A percentile compares a stretch with the other conserved stretches of the same genome.
Conservation (phyloP, 2,888 invertebrate species). For the Liodrosophila aerea region DNA sequence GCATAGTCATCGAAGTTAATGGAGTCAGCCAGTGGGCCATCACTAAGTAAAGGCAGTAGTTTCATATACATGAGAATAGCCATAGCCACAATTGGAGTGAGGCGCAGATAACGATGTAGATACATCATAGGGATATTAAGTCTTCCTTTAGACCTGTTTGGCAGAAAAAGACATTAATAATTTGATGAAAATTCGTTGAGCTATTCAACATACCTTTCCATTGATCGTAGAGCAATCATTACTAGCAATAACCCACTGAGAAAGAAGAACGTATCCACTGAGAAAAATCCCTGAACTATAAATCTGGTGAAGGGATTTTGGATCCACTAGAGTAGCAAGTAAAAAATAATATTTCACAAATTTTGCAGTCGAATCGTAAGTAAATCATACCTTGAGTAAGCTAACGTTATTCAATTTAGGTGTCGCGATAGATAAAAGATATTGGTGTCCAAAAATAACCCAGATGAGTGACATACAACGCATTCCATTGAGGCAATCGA, state of each 20-base stretch:
- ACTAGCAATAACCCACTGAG: conserved; percentile 84
- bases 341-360: neutral
- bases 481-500: conserved; percentile 81
- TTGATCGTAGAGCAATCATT: conserved; percentile 36
- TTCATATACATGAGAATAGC: conserved; percentile 83
- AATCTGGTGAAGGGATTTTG: conserved; percentile 58
- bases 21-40: conserved; percentile 83
- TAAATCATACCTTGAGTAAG: neutral
- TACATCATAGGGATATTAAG: conserved; percentile 79
- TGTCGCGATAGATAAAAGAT: conserved; percentile 45
- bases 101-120: conserved; percentile 82
- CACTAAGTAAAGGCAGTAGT: conserved; percentile 83
- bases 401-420: conserved; percentile 64
- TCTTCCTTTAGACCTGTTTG: conserved; percentile 67
- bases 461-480: conserved; percentile 82
- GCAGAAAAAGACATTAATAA: neutral
- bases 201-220: conserved; percentile 59
- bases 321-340: conserved; percentile 42
- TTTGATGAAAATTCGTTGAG: neutral
- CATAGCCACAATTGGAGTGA: conserved; percentile 84
- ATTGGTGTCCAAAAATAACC: conserved; percentile 69
- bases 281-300: conserved; percentile 81
- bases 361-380: no score
- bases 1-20: conserved; percentile 74
- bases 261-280: conserved; percentile 86